Base-by-base conservation (phyloP, 2,797 vertebrate species). In the Mastacembelus armatus region DNA sequence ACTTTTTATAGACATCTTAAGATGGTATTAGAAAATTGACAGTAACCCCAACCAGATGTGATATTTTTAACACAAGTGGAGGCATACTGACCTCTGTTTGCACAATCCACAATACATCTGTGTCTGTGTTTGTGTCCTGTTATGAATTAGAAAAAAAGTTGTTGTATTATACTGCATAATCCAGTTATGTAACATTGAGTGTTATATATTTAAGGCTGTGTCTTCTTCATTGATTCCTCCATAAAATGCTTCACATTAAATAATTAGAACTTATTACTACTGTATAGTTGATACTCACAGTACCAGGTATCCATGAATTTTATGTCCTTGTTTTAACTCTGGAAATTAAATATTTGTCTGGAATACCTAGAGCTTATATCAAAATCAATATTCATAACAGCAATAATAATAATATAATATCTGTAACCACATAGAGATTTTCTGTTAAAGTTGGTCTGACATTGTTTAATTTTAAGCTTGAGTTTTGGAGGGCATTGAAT, bases 301-400 rank as follows among this genome's bases (percentile, higher is more conserved):
- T 59, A 42, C 24, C 43, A 24, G 16, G 6, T 72, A 48, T 60
- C 50, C 32, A 56, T 71, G 22, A 33, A 65, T 67, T 81, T 74
- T 60, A 83, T 66, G 51, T 35, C 35, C 48, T 40, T 63, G 48
- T 43, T 42, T 35, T 19, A 55, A 29, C 50, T 45, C 45, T 66
- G 60, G 43, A 69, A 71, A 79, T 82, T 35, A 66, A 76, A 66
- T 22, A 24, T 75, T 47, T 74, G 65, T 61, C 47, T 68, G 56
- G 73, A 55, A 44, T 40, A 33, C 80, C 32, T n/a, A n/a, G n/a
- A 30, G 44, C 75, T 83, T 70, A 76, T 74, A 49, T 55, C 39
- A 39, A 64, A 84, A 84, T 89, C 86, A 83, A 85, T 85, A 78
- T 64, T 80, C 72, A 82, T 63, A 71, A 78, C 44, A 24, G n/a